Conservation (phyloP, 2,888 invertebrate species). For the Tipula vernalis region DNA sequence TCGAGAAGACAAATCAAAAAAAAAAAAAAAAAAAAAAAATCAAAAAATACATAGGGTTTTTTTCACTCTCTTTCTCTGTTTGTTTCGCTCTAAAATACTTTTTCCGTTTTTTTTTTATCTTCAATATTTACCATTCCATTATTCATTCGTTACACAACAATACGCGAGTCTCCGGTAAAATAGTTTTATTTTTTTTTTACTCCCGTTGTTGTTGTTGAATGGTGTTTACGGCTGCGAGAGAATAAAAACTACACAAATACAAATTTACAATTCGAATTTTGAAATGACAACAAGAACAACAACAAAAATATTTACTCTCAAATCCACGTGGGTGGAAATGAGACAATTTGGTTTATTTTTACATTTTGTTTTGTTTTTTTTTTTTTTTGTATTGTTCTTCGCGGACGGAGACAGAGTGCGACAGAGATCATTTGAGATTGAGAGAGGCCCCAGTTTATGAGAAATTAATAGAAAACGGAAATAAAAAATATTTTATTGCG, state of each 20-base stretch:
- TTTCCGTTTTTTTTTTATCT: not conserved
- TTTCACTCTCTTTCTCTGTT: not conserved
- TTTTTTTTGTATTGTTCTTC: not conserved
- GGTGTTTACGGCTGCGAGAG: not conserved
- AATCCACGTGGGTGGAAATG: not conserved
- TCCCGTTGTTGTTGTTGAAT: not conserved
- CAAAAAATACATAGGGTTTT: not conserved
- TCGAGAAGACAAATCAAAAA: not conserved
- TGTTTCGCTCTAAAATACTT: not conserved
- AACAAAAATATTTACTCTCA: not conserved
- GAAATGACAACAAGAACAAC: not conserved
- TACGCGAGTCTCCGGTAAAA: not conserved
- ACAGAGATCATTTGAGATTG: not conserved
- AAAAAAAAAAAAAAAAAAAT: not conserved
- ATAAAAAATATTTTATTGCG: not conserved
- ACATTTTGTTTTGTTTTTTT: too few relatives aligned
- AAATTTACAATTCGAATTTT: too few relatives aligned
- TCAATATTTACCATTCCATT: not conserved
- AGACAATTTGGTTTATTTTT: not conserved
- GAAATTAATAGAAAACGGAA: not conserved
- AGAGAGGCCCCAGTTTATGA: not conserved
- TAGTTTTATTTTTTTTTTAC: not conserved
- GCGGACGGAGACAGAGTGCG: not conserved
- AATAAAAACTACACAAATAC: not conserved
- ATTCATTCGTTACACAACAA: not conserved